Evolutionary conservation across 2,113 vertebrate genomes (phyloP).

Genomic region (Siniperca knerii): DNA sequence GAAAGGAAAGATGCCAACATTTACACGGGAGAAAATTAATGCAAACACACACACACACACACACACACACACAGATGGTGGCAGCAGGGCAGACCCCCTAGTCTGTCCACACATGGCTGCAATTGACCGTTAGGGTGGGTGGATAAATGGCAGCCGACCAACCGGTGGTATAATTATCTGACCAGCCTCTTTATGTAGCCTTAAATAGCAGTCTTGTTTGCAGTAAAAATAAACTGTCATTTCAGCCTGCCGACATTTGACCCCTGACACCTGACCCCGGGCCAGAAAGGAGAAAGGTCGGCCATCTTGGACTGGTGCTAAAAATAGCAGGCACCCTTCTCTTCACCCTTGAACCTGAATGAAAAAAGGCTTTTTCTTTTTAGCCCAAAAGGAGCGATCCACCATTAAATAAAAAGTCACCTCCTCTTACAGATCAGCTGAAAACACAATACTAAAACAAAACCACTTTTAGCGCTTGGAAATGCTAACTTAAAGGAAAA

Average conservation of each 20-base stretch:
- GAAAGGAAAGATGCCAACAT: constrained; percentile 55
- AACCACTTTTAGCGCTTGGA: not conserved
- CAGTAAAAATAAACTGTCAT: constrained; percentile 82
- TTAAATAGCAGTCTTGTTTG: constrained; percentile 80
- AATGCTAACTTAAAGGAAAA: not conserved
- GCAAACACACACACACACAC: constrained; percentile 51
- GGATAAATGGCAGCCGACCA: constrained; percentile 79
- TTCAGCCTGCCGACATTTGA: constrained; percentile 70
- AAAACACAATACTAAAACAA: not conserved
- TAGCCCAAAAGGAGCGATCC: not conserved
- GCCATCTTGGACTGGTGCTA: constrained; percentile 65
- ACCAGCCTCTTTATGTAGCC: constrained; percentile 76
- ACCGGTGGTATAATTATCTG: constrained; percentile 78
- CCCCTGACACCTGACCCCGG: constrained; percentile 71
- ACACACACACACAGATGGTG: constrained; percentile 53
- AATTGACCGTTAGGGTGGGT: constrained; percentile 78
- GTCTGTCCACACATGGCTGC: constrained; percentile 81
- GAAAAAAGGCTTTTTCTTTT: not conserved
- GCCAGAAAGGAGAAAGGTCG: constrained; percentile 57
- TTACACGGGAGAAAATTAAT: constrained; percentile 34
- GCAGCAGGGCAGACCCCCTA: constrained; percentile 74
- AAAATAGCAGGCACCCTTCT: constrained; percentile 59
- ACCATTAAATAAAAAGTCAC: not conserved
- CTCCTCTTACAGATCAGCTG: not conserved
- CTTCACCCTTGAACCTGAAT: constrained; percentile 69